These are phyloP conservation scores for Gadus chalcogrammus DNA, from an alignment of 2,113 vertebrate species.

Conservation along the genomic window DNA sequence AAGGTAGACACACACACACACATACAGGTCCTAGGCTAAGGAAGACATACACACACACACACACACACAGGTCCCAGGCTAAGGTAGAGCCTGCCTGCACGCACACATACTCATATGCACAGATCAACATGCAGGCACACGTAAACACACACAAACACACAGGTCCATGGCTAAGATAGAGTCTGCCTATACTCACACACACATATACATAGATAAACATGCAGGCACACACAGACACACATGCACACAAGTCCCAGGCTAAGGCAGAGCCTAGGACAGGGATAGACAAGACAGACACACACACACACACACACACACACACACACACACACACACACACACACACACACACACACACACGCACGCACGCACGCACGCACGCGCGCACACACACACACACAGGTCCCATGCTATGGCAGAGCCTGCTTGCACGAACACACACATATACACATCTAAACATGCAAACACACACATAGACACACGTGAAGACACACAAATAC, in stretches of 20 bases:
- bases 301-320: neutral
- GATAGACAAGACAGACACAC: neutral
- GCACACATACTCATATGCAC: too few species aligned
- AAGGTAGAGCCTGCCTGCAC: neutral
- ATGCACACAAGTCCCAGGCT: too few species aligned
- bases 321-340: neutral
- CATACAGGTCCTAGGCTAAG: too few species aligned
- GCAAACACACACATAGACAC: neutral
- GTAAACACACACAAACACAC: neutral
- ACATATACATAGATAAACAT: too few species aligned
- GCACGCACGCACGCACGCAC: too few species aligned
- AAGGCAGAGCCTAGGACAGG: neutral
- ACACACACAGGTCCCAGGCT: too few species aligned
- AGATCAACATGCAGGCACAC: too few species aligned
- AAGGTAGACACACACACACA: too few species aligned
- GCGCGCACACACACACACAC: too few species aligned
- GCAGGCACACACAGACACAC: too few species aligned
- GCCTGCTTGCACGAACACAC: neutral
- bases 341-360: neutral
- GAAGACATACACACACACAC: neutral
- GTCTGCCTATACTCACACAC: neutral
- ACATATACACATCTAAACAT: too few species aligned
- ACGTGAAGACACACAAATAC: neutral
- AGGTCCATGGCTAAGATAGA: too few species aligned
- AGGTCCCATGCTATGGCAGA: neutral